Percentiles rank a stretch among this genome's conserved stretches.
These are phyloP conservation scores for Rattus norvegicus DNA, from an alignment of 2,113 vertebrate genomes.

Conservation along the genomic window GRCr8 NC_086029.1:47292501-47293000, in stretches of 20 bases:
- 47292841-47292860: not conserved
- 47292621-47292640: not conserved
- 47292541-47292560: not conserved
- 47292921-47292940: not conserved
- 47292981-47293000: not conserved
- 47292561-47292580: fast-evolving
- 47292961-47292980: not conserved
- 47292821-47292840: too few relatives aligned
- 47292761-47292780: not conserved
- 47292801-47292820: not conserved
- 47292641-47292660: too few relatives aligned
- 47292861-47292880: not conserved
- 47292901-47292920: not conserved
- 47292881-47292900: not conserved
- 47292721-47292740: too few relatives aligned
- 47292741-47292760: not conserved
- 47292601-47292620: too few relatives aligned
- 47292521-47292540: not conserved
- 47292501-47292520: not conserved
- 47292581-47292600: not conserved
- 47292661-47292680: too few relatives aligned
- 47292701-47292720: too few relatives aligned
- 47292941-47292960: not conserved
- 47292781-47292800: too few relatives aligned
- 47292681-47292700: too few relatives aligned